phyloP scores from a whole-genome alignment of 2,797 vertebrate species.

The Myotis myotis region DNA sequence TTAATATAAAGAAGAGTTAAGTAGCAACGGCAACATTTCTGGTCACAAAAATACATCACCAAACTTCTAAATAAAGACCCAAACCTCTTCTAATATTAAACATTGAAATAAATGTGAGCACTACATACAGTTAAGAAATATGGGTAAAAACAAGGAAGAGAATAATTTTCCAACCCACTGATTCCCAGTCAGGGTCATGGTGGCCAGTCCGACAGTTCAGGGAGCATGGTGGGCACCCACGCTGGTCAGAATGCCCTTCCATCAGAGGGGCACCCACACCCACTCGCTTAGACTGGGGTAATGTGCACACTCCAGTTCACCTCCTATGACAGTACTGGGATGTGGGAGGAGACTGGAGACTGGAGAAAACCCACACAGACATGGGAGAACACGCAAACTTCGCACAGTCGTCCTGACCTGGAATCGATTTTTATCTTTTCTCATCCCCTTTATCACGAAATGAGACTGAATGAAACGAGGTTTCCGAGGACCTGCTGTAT shows the following conservation, averaged over 20 bases:
- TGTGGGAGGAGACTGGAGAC: neutral
- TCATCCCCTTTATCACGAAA: neutral
- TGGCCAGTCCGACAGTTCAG: neutral
- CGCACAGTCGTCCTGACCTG: fast-evolving
- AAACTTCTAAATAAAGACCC: neutral
- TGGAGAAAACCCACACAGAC: neutral
- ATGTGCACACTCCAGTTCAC: neutral
- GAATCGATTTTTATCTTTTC: neutral
- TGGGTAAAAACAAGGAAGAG: neutral
- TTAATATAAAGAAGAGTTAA: neutral
- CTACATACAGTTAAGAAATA: neutral
- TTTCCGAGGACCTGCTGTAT: neutral
- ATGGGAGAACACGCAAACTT: neutral
- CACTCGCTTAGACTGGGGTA: neutral
- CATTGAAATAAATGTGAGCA: neutral
- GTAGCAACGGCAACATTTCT: neutral
- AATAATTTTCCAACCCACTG: neutral
- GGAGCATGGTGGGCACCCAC: too few relatives aligned
- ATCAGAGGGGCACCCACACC: neutral
- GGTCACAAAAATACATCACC: neutral
- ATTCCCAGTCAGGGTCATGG: neutral
- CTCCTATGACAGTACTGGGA: neutral
- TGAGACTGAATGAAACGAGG: neutral
- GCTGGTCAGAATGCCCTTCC: neutral
- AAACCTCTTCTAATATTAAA: neutral